Percentiles rank a stretch among this genome's conserved stretches.
phyloP scores from a whole-genome alignment of 2,888 invertebrate genomes.

The Tenthredo notha region DNA sequence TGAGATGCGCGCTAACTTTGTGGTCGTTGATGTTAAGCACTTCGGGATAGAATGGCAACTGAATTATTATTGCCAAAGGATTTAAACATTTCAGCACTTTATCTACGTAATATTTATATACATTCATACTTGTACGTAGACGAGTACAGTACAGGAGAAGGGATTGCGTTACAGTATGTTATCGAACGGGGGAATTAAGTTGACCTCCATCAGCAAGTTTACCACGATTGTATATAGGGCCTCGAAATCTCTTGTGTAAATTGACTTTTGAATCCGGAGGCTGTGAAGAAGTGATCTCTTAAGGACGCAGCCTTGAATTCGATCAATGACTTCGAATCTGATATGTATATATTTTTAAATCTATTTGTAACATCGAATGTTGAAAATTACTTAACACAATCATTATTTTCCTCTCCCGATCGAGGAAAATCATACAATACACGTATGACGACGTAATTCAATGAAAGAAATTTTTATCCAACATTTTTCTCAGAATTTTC shows the following conservation, averaged over 20 bases:
- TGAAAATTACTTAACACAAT: neutral
- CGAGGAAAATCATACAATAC: neutral
- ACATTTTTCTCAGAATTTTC: neutral
- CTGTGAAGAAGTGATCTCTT: conserved; percentile 21
- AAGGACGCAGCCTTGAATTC: conserved; percentile 36
- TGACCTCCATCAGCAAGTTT: neutral
- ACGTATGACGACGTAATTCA: neutral
- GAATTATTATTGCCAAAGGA: neutral
- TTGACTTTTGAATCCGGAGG: conserved; percentile 47
- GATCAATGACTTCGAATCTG: neutral
- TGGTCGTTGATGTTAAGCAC: neutral
- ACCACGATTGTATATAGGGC: conserved; percentile 8
- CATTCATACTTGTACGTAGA: neutral
- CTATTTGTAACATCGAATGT: neutral
- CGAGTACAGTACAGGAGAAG: neutral
- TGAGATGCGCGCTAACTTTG: neutral
- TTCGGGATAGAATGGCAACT: conserved; percentile 17
- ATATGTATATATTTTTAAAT: neutral
- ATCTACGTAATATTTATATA: neutral
- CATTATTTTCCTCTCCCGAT: neutral
- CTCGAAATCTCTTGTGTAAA: conserved; percentile 32
- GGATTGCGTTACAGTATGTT: conserved; percentile 27
- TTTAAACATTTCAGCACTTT: neutral
- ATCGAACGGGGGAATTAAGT: conserved; percentile 37
- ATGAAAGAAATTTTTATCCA: neutral